Evolutionary conservation across 2,888 invertebrate species (phyloP), one percentile per base, ranked within the genome.

Genomic region (Pilophorus perplexus): DNA sequence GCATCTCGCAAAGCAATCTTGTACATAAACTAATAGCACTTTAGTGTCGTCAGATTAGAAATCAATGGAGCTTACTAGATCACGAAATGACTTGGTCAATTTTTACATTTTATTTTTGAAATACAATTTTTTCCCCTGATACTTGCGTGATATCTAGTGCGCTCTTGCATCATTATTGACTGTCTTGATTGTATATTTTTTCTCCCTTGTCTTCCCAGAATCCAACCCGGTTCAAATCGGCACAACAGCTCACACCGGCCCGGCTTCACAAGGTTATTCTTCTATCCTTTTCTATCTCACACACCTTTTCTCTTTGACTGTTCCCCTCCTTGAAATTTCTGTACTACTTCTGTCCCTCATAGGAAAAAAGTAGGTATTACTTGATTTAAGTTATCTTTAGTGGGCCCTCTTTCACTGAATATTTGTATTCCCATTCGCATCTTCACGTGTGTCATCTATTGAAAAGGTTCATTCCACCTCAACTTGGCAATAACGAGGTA

Each of bases 231-330:
- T 66, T 28, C 66, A 57, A 59, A 65, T 67, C 55, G 69, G 67
- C 66, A 67, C 69, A 52, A 69, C 69, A 59, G 67, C 69, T 64
- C 59, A 52, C 66, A 69, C 67, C 52, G 64, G 67, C 54, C 69
- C 69, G 48, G 69, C 67, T 57, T 64, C 57, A 54, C 67, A 69
- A 69, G 69, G 69, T 69, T 69, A 69, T 54, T 62, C 62, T 65
- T 67, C 69, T 67, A 48, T 67, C 64, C 67, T 59, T 69, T 66
- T 66, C 69, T 54, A 54, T 69, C 60, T 40, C 48, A 52, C 67
- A 59, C 68, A 52, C 67, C 62, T 40, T 67, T 69, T 70, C 64
- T 68, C 67, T 67, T 60, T 66, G 46, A 48, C 57, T 65, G 66
- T 67, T 71, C 65, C 68, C 23, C 23, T 16, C 22, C 52, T 52